These are phyloP conservation scores for Regulus satrapa DNA, from an alignment of 2,113 vertebrate genomes.

Conservation along the genomic window DNA sequence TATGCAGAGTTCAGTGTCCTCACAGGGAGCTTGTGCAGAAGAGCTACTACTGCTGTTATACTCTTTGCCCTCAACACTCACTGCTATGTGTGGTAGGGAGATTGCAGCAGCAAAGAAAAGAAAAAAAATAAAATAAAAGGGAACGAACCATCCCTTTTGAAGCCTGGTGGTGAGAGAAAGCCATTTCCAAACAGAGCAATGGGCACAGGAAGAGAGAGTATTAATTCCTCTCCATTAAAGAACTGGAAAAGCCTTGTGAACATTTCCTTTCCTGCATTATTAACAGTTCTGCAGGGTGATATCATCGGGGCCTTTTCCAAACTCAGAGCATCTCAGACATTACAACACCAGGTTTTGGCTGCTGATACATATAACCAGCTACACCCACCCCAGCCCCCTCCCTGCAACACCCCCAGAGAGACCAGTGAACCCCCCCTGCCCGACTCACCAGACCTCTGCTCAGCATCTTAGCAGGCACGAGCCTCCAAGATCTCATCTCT, in stretches of 20 bases:
- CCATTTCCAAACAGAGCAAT: not conserved
- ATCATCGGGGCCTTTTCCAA: slow-evolving; percentile 46
- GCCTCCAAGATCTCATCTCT: not conserved
- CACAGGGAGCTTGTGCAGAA: not conserved
- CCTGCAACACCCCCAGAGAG: not conserved
- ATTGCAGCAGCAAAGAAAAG: not conserved
- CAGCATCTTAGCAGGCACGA: not conserved
- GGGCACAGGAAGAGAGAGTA: not conserved
- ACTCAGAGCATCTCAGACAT: slow-evolving; percentile 22
- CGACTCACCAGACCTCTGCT: not conserved
- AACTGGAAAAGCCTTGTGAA: slow-evolving; percentile 45
- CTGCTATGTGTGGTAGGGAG: not conserved
- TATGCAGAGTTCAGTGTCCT: not conserved
- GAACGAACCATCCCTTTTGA: not conserved
- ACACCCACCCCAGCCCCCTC: not conserved
- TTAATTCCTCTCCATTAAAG: slow-evolving; percentile 33
- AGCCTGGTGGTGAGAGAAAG: not conserved
- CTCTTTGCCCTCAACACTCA: not conserved
- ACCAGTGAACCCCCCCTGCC: not conserved
- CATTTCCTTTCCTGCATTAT: slow-evolving; percentile 53
- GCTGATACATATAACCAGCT: not conserved
- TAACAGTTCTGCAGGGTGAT: slow-evolving; percentile 48
- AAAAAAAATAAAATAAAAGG: not conserved
- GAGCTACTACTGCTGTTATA: not conserved
- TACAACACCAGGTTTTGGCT: slow-evolving; percentile 44